A percentile compares a stretch with the other conserved stretches of the same genome.
Evolutionary conservation across 2,113 vertebrate genomes (phyloP).

Genomic region (Lamprologus tigripictilis): DNA sequence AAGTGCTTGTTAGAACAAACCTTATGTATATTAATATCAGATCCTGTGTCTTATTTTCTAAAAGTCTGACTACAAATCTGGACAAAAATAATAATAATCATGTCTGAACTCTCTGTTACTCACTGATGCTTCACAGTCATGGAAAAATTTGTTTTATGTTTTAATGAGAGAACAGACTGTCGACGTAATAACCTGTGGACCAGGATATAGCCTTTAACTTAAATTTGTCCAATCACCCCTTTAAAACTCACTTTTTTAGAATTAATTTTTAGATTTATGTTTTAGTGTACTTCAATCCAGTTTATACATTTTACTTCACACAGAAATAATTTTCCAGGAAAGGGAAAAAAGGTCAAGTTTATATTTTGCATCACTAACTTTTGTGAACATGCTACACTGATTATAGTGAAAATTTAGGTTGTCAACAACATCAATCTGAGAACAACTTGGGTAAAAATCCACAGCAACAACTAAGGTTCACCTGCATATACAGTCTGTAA

Average conservation of each 20-base stretch:
- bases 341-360: not conserved
- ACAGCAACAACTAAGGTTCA: not conserved
- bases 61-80: not conserved
- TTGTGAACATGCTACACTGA: not conserved
- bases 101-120: not conserved
- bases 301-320: not conserved
- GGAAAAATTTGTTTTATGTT: not conserved
- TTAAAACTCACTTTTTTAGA: not conserved
- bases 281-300: not conserved
- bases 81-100: not conserved
- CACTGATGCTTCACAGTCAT: not conserved
- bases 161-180: not conserved
- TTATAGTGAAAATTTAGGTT: not conserved
- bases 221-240: not conserved
- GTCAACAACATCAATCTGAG: not conserved
- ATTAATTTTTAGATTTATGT: not conserved
- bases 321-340: not conserved
- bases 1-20: not conserved
- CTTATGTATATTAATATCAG: not conserved
- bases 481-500: not conserved
- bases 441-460: not conserved
- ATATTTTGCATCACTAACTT: not conserved
- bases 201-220: not conserved
- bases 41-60: not conserved
- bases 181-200: fast-evolving